Evolutionary conservation across 2,888 invertebrate genomes (phyloP).

Genomic region (Dryobotodes eremita): DNA sequence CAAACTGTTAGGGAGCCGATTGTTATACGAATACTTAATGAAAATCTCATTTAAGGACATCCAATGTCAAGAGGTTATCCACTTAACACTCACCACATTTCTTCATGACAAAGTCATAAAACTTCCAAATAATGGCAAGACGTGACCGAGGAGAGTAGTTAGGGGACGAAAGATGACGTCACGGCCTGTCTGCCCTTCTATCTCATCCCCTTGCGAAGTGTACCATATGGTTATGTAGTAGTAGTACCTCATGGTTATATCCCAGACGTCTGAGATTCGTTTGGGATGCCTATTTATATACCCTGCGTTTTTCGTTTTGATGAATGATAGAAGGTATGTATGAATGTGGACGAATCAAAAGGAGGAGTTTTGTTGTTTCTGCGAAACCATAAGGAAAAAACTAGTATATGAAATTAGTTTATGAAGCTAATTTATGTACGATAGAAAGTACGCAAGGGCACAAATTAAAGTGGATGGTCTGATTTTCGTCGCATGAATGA

Average conservation of each 20-base stretch:
- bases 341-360: neutral
- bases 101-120: slow-evolving; percentile 45
- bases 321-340: neutral
- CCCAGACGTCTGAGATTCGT: neutral
- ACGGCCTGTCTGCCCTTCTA: slow-evolving; percentile 18
- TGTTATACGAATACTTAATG: neutral
- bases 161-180: slow-evolving; percentile 41
- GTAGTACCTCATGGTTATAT: neutral
- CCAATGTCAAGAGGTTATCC: slow-evolving; percentile 1
- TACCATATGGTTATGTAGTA: neutral
- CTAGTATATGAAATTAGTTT: no score
- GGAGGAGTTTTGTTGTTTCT: neutral
- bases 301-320: neutral
- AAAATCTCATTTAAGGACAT: slow-evolving; percentile 16
- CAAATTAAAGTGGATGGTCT: neutral
- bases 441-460: neutral
- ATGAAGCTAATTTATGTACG: neutral
- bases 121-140: slow-evolving; percentile 10
- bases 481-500: neutral
- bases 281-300: neutral
- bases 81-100: slow-evolving; percentile 14
- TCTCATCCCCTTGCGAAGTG: neutral
- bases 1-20: neutral
- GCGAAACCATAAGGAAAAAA: neutral
- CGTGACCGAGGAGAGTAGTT: slow-evolving; percentile 7